phyloP scores from a whole-genome alignment of 2,797 vertebrate genomes.

The Falco peregrinus region DNA sequence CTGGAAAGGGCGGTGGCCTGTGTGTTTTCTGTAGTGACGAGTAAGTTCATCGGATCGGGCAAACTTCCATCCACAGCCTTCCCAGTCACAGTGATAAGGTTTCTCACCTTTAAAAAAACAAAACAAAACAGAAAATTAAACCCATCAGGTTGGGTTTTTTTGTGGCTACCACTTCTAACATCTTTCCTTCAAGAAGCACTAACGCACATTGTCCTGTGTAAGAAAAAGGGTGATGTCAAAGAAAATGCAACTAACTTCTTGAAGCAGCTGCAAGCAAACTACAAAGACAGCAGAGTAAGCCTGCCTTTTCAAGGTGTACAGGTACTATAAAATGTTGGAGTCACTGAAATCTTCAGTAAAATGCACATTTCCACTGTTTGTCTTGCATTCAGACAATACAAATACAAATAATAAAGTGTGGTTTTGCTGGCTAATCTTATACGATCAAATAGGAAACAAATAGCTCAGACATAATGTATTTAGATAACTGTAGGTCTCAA shows the following conservation, averaged over 20 bases:
- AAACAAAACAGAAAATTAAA: not conserved
- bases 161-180: not conserved
- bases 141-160: not conserved
- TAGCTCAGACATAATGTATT: not conserved
- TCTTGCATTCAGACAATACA: not conserved
- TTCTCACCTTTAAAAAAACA: conserved; percentile 86
- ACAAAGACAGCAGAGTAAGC: not conserved
- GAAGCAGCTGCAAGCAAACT: not conserved
- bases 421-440: not conserved
- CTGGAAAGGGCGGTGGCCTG: conserved; percentile 94
- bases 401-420: not conserved
- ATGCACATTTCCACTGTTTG: not conserved
- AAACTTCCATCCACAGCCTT: conserved; percentile 96
- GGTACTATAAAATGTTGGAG: not conserved
- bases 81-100: conserved; percentile 96
- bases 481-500: not conserved
- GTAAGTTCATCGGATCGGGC: conserved; percentile 97
- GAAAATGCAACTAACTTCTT: accelerated
- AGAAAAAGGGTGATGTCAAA: not conserved
- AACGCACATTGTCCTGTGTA: not conserved
- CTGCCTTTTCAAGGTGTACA: not conserved
- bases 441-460: not conserved
- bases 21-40: conserved; percentile 96
- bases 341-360: not conserved
- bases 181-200: not conserved